A percentile compares a stretch with the other conserved stretches of the same genome.
Evolutionary conservation across 2,113 vertebrate genomes (phyloP).

Genomic region (Caretta caretta): DNA sequence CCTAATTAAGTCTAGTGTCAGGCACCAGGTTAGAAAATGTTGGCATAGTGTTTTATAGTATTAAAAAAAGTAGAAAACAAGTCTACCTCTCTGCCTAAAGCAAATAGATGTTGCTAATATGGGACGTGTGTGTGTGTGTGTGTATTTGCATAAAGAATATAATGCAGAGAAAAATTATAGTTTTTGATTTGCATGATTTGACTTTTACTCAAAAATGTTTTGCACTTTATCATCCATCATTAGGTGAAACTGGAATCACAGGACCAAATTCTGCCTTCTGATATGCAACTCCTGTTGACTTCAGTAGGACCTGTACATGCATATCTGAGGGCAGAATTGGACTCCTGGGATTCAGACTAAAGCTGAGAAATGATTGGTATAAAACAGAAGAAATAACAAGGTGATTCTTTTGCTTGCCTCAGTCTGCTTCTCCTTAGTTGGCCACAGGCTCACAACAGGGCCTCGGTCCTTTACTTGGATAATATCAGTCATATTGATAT

Average conservation of each 20-base stretch:
- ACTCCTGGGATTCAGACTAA: background rate
- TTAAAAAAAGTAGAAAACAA: background rate
- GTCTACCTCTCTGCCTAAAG: background rate
- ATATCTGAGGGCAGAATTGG: background rate
- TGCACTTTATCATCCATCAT: background rate
- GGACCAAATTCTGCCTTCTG: background rate
- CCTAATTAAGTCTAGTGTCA: background rate
- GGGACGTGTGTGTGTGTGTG: fast-evolving
- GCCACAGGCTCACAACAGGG: constrained; percentile 93
- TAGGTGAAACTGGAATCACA: background rate
- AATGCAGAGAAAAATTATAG: background rate
- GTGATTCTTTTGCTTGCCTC: constrained; percentile 75
- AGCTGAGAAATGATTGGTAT: background rate
- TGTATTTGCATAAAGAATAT: background rate
- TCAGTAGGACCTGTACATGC: background rate
- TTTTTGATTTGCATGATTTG: background rate
- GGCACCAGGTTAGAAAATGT: background rate
- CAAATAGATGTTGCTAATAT: background rate
- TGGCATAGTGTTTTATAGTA: background rate
- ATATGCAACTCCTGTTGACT: background rate
- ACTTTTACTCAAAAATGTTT: background rate
- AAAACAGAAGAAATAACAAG: background rate
- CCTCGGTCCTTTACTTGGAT: constrained; percentile 92
- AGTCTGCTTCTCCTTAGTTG: constrained; percentile 75
- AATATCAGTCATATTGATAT: constrained; percentile 85